Evolutionary conservation across 2,113 vertebrate genomes (phyloP), one percentile per base, ranked within the genome.

Genomic region (Corythoichthys intestinalis): DNA sequence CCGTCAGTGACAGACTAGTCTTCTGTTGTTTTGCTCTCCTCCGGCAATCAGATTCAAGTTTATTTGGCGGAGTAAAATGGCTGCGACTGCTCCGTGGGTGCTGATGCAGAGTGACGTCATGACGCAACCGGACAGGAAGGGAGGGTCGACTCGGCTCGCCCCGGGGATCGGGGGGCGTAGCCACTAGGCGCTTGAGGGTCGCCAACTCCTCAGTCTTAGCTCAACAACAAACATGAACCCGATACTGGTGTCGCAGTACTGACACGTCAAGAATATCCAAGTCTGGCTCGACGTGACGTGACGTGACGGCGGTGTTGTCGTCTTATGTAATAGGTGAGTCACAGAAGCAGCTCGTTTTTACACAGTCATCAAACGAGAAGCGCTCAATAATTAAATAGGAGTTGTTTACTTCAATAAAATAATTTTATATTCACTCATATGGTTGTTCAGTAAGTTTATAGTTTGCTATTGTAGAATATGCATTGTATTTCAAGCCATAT

Each of bases 51-150:
- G 78, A 78, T 62, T 85, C 84, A 92, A 93, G 90, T 91, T 91
- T 92, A 88, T 89, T 83, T 87, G 69, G 58, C 85, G 72, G 87
- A 89, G 86, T 84, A 93, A 93, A 91, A 93, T 93, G 92, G 92
- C 92, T 87, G 91, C 91, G 84, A 87, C 80, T 85, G 71, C 65
- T 83, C 81, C 35, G 65, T 58, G 6, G 77, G 58, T 76, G 78
- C 65, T 69, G 89, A 83, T 89, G 86, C 79, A 76, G 73, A 60
- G 78, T 92, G 90, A 93, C 91, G 92, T 85, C 64, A 90, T 83
- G 83, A 78, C 85, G 72, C 61, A 65, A 39, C 38, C 6, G 50
- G 63, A 67, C 38, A 71, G 76, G 77, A 81, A 54, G 34, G 49
- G 35, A 14, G 46, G 12, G 0, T 17, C 62, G 53, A 1, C 15